phyloP scores from a whole-genome alignment of 2,113 vertebrate genomes.

The Cathartes aura region DNA sequence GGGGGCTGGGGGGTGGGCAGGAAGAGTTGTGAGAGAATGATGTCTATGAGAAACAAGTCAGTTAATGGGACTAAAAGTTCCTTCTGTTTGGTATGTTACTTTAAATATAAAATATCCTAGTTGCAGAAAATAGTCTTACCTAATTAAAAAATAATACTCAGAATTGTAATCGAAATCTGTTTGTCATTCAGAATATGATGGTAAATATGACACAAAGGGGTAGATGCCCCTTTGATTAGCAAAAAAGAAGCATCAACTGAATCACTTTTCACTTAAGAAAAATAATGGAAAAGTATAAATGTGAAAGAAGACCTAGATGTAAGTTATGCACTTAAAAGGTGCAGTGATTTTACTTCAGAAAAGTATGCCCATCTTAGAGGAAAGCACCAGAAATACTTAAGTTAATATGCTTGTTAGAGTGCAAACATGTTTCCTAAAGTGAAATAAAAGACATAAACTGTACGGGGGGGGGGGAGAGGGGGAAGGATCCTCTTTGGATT shows the following conservation, averaged over 20 bases:
- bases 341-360: neutral
- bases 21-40: neutral
- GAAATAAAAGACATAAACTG: neutral
- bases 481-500: neutral
- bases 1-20: no score
- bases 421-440: neutral
- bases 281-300: neutral
- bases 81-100: neutral
- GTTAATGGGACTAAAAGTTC: neutral
- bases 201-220: neutral
- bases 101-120: neutral
- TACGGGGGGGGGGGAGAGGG: accelerated
- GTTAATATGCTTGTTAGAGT: neutral
- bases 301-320: neutral
- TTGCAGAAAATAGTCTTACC: neutral
- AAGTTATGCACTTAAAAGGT: neutral
- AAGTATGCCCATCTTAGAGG: neutral
- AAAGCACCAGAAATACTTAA: neutral
- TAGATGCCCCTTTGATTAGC: neutral
- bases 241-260: neutral
- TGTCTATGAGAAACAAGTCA: neutral
- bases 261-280: neutral
- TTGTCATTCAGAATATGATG: neutral
- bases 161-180: neutral
- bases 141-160: neutral